Base-by-base conservation (phyloP, 1,140 invertebrate genomes). In the Zaprionus taronus region DNA sequence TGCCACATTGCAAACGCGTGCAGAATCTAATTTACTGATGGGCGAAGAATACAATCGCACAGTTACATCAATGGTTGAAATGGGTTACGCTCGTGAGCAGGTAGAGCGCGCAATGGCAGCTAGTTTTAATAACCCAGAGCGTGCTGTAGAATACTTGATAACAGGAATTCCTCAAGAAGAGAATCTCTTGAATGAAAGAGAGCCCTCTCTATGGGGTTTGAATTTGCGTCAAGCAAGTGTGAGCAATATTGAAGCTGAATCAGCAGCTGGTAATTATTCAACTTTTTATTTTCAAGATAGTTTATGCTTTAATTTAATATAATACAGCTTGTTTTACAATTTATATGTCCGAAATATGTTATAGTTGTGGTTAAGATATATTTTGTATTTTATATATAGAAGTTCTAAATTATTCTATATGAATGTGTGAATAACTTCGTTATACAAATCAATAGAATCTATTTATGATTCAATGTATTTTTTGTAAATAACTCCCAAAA, bases 61-160 rank as follows among this genome's bases (percentile, higher is more conserved):
- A 94, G 97, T 99, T 38, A 95, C 95, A 81, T 98, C 98, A 93
- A 98, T 99, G 91, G 96, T 99, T 94, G 97, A 98, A 93, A 99
- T 99, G 98, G 99, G 99, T 36, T 99, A 98, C 93, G 96, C 96
- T 17, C 93, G 95, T 47, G 94, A 94, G 41, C 94, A 97, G 94
- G 98, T 91, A 4, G 97, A 98, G 91, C 95, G 96, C 86, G 99
- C 99, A 5, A 94, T 99, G 61, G 94, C 97, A 80, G 98, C 98
- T n/a, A 99, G 98, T 91, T 99, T 97, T 93, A 99, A 99, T 93
- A 99, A 99, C 93, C 98, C 98, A 38, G 98, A 99, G 93, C 95
- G 99, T 93, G 99, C 99, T 77, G 99, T 99, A n/a, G 99, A 99
- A 94, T 99, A 99, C 94, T 95, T 99, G 64, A 95, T 99, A 80